A percentile compares a stretch with the other conserved stretches of the same genome.
Evolutionary conservation across 2,888 invertebrate genomes (phyloP).

Genomic region (Xestoiulus laeticollis): DNA sequence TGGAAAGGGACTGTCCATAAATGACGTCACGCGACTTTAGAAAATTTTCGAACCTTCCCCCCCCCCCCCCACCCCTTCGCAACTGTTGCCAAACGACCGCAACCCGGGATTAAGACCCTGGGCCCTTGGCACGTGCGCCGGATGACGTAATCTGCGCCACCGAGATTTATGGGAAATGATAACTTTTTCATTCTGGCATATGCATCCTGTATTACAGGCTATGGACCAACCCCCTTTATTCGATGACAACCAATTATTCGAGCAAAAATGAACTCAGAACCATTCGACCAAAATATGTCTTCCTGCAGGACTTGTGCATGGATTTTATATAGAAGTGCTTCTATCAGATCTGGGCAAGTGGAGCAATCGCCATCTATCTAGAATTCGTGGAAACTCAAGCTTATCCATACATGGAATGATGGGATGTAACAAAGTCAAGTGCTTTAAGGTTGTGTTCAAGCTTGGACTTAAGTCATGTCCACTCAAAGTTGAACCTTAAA

Average conservation of each 20-base stretch:
- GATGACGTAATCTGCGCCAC: constrained; percentile 18
- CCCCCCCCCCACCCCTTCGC: neutral
- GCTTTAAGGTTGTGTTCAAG: too few species aligned
- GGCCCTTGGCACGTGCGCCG: constrained; percentile 1
- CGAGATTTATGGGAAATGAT: constrained; percentile 25
- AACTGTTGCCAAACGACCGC: constrained; percentile 37
- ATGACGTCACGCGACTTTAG: too few species aligned
- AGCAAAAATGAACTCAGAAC: neutral
- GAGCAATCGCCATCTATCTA: neutral
- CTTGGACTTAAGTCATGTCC: too few species aligned
- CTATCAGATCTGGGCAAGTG: neutral
- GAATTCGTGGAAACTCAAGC: neutral
- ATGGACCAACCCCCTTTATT: constrained; percentile 5
- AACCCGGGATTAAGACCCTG: constrained; percentile 21
- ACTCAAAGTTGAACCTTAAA: too few species aligned
- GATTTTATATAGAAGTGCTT: neutral
- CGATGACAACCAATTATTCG: constrained; percentile 32
- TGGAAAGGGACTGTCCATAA: too few species aligned
- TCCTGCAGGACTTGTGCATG: neutral
- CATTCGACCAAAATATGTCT: neutral
- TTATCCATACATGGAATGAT: neutral
- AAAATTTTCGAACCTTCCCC: too few species aligned
- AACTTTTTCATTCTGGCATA: constrained; percentile 11
- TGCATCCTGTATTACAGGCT: neutral
- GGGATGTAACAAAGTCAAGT: neutral